Base-by-base conservation (phyloP, 2,797 vertebrate genomes). In the Hydrophis major region DNA sequence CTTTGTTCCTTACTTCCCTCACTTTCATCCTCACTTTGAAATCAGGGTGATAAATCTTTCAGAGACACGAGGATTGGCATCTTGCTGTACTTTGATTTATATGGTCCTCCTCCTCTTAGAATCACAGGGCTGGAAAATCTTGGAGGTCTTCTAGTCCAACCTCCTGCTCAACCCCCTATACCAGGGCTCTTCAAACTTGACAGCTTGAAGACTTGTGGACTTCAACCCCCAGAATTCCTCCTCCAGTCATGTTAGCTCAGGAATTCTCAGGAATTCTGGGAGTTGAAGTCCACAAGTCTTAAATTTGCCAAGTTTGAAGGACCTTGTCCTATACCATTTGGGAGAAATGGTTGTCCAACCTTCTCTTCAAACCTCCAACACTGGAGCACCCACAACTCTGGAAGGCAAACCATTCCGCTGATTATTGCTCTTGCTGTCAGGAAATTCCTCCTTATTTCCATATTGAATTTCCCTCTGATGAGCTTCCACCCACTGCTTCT, bases 31-130 rank as follows among this genome's bases (percentile, higher is more conserved):
- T 42, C 3, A 2, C 32, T 42, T 22, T 60, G 90, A 18, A 47
- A 56, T 50, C 16, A 6, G 69, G 2, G 0, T 37, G 74, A 69
- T 8, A 74, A 57, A 6, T 28, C 14, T 37, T 74, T 57, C 25
- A 10, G 25, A 69, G 25, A 56, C n/a, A 7, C 2, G 0, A 83
- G 37, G 37, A 42, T 83, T 37, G 74, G 37, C 74, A 42, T 42
- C 32, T 25, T 83, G 74, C 20, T 1, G 20, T 83, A 25, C 74
- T 18, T 83, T 22, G 74, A 42, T 42, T 78, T 78, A 11, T 42
- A 42, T 78, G 18, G 8, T 20, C 37, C 37, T 22, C 86, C n/a
- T 89, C 95, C 94, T 86, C 74, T 92, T 66, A 32, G n/a, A 69
- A 32, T 69, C n/a, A 32, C 5, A 32, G 28, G 66, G 66, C 14